phyloP scores from a whole-genome alignment of 2,888 invertebrate genomes.

The Lacanobia oleracea region DNA sequence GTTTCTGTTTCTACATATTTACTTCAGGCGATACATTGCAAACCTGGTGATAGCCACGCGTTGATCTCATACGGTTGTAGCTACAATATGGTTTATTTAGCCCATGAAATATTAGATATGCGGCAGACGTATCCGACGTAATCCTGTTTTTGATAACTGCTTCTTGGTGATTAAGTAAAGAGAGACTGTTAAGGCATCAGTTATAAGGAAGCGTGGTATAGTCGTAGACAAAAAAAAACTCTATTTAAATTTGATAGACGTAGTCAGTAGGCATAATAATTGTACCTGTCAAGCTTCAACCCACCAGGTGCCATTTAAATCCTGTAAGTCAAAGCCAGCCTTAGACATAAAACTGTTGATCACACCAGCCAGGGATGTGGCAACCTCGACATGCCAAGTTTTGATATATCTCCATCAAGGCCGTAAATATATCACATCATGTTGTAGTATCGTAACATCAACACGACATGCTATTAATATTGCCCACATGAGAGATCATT shows the following conservation, averaged over 20 bases:
- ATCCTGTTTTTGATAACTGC: too few species aligned
- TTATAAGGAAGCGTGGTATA: neutral
- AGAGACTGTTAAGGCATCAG: too few species aligned
- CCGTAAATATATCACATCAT: conserved; percentile 49
- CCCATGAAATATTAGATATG: too few species aligned
- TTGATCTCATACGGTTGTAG: too few species aligned
- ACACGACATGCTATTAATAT: conserved; percentile 73
- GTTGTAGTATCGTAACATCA: conserved; percentile 62
- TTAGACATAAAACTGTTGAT: conserved; percentile 2
- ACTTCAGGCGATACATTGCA: too few species aligned
- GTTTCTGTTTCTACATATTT: too few species aligned
- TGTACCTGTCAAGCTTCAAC: neutral
- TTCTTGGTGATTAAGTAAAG: too few species aligned
- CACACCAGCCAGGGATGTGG: conserved; percentile 30
- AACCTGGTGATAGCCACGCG: too few species aligned
- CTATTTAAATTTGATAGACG: neutral
- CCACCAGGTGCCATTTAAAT: conserved; percentile 3
- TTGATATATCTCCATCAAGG: conserved; percentile 50
- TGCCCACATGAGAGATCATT: conserved; percentile 67
- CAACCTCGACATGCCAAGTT: conserved; percentile 29
- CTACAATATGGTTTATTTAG: too few species aligned
- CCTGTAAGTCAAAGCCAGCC: conserved; percentile 2
- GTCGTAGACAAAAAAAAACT: neutral
- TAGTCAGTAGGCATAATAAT: neutral
- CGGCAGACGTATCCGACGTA: too few species aligned